Conservation (phyloP, 2,797 vertebrate species). For the Oreochromis mossambicus region DNA sequence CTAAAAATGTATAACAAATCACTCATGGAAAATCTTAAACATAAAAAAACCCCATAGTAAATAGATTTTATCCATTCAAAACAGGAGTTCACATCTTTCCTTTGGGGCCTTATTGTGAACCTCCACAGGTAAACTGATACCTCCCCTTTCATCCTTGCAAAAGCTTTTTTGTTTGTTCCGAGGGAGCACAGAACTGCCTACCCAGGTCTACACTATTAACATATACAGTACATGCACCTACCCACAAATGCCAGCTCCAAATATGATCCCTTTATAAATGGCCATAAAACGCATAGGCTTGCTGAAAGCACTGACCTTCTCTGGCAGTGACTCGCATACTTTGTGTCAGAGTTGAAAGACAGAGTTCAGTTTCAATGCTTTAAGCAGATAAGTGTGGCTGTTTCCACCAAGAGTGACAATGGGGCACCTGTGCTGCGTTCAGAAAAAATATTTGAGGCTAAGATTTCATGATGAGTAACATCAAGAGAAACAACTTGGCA, state of each 20-base stretch:
- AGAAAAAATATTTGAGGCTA: conserved; percentile 27
- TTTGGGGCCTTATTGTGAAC: conserved; percentile 58
- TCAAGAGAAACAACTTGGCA: neutral
- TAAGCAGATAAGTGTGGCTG: conserved; percentile 31
- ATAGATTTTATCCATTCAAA: conserved; percentile 41
- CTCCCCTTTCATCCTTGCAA: conserved; percentile 59
- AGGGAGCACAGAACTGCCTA: neutral
- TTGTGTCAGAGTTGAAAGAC: conserved; percentile 31
- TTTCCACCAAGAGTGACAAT: conserved; percentile 45
- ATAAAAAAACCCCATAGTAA: neutral
- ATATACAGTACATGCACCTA: neutral
- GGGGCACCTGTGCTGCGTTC: conserved; percentile 32
- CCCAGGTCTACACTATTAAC: conserved; percentile 19
- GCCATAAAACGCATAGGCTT: neutral
- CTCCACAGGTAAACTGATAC: conserved; percentile 59
- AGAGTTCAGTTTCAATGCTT: conserved; percentile 48
- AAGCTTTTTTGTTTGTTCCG: conserved; percentile 52
- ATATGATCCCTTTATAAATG: conserved; percentile 1
- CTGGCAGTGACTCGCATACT: conserved; percentile 23
- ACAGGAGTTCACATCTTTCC: conserved; percentile 51
- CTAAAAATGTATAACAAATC: neutral
- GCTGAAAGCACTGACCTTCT: neutral
- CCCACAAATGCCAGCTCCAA: neutral
- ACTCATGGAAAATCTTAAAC: neutral
- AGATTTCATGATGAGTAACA: conserved; percentile 24